Conservation (phyloP, 1,140 invertebrate species). For the Drosophila cardini region DNA sequence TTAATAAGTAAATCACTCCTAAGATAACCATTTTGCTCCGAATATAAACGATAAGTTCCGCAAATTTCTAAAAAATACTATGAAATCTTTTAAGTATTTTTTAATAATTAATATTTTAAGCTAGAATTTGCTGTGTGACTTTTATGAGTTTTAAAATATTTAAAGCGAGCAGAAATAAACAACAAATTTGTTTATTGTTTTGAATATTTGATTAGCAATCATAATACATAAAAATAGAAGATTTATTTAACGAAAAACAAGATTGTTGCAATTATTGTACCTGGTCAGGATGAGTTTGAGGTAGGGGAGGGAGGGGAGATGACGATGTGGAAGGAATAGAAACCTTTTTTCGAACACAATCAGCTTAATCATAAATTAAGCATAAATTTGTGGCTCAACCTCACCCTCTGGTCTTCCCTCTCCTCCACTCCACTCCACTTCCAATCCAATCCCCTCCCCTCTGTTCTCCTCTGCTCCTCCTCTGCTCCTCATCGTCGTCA, state of each 20-base stretch:
- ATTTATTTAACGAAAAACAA: not conserved
- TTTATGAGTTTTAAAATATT: slow-evolving; percentile 4
- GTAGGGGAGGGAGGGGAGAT: not conserved
- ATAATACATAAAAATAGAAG: slow-evolving; percentile 4
- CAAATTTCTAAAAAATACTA: not conserved
- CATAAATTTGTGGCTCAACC: slow-evolving; percentile 69
- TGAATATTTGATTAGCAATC: not conserved
- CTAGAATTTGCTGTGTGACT: slow-evolving; percentile 9
- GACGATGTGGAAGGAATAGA: slow-evolving; percentile 16
- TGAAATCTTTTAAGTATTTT: not conserved
- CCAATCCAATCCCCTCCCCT: too few relatives aligned
- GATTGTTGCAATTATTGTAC: slow-evolving; percentile 15
- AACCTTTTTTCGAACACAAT: slow-evolving; percentile 58
- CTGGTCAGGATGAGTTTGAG: slow-evolving; percentile 20
- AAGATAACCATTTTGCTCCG: too few relatives aligned
- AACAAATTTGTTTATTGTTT: not conserved
- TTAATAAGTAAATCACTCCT: too few relatives aligned
- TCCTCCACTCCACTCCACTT: not conserved
- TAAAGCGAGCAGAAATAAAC: slow-evolving; percentile 8
- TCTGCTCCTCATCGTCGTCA: slow-evolving; percentile 7
- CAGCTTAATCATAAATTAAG: slow-evolving; percentile 80
- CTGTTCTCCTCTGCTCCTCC: slow-evolving; percentile 29
- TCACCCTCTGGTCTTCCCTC: slow-evolving; percentile 34
- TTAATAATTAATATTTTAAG: not conserved
- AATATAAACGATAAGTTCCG: too few relatives aligned